A percentile compares a stretch with the other conserved stretches of the same genome.
Conservation (phyloP, 1,140 invertebrate genomes). For the Neocloeon triangulifer region DNA sequence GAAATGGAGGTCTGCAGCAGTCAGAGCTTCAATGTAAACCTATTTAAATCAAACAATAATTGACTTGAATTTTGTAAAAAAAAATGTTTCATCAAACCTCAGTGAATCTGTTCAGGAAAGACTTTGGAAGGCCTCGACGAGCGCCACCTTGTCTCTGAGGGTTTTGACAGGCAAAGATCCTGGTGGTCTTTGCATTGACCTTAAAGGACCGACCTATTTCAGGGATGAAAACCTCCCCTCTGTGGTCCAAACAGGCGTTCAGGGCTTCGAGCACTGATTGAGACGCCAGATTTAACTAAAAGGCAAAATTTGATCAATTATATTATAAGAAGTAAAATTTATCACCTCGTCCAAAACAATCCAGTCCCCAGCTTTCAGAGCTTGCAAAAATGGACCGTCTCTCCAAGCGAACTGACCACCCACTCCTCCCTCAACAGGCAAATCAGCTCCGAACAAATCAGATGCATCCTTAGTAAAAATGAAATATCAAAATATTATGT, state of each 20-base stretch:
- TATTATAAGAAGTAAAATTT: not conserved
- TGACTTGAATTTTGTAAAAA: slow-evolving; percentile 3
- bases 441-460: slow-evolving; percentile 93
- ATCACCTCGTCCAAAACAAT: slow-evolving; percentile 86
- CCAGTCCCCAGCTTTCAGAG: slow-evolving; percentile 84
- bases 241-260: slow-evolving; percentile 95
- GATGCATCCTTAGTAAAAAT: slow-evolving; percentile 56
- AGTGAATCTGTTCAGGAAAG: slow-evolving; percentile 95
- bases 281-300: slow-evolving; percentile 79
- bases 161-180: slow-evolving; percentile 96
- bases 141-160: slow-evolving; percentile 90
- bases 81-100: slow-evolving; percentile 42
- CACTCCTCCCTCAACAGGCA: slow-evolving; percentile 72
- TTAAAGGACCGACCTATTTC: slow-evolving; percentile 77
- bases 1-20: slow-evolving; percentile 45
- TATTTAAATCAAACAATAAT: slow-evolving; percentile 13
- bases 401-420: slow-evolving; percentile 82
- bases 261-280: slow-evolving; percentile 95
- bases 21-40: slow-evolving; percentile 67
- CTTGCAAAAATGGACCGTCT: slow-evolving; percentile 85
- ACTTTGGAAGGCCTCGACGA: slow-evolving; percentile 82
- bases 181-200: slow-evolving; percentile 40
- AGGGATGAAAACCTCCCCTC: slow-evolving; percentile 87
- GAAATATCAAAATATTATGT: too few species aligned
- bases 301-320: slow-evolving; percentile 5